Base-by-base conservation (phyloP, 2,797 vertebrate species). In the Propithecus deckenii region DNA sequence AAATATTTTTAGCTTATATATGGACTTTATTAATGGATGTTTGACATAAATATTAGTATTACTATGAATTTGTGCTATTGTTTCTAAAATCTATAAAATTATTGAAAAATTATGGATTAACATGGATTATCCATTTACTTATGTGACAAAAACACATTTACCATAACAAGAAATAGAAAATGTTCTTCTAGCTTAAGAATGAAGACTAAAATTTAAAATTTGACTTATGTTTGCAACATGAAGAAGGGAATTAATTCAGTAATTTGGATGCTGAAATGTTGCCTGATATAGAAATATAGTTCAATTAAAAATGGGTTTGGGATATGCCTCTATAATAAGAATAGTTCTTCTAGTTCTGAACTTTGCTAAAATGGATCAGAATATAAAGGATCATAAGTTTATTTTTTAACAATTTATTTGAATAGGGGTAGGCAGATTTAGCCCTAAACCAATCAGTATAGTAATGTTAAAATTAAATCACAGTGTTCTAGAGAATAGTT, bases 381-480 rank as follows among this genome's bases (percentile, higher is more conserved):
- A 86, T 79, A 72, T 79, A 92, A 95, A 96, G 61, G 15, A 79
- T 89, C 30, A 59, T 41, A 89, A 96, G 80, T 67, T 88, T n/a
- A 69, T 52, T n/a, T 75, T 50, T 84, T 50, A 95, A 85, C n/a
- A 95, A 69, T 76, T 90, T 89, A 32, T 95, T 84, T 95, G 71
- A 93, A 63, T 74, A 43, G 55, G 46, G 11, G 17, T 93, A 92
- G 89, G 55, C 32, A 87, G 81, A 97, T 97, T 72, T 91, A 57
- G 63, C 38, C 74, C 74, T 67, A 72, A 95, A 83, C 4, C n/a
- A 18, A 13, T 69, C 59, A 93, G 3, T 46, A 32, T 65, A 89
- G 88, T 76, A 94, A 76, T 41, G n/a, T 0, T 89, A 41, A 83
- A 83, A 95, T 96, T 92, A 95, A 98, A 91, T 86, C 38, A 69